Evolutionary conservation across 2,888 invertebrate species (phyloP).

Genomic region (Cheilosia variabilis): DNA sequence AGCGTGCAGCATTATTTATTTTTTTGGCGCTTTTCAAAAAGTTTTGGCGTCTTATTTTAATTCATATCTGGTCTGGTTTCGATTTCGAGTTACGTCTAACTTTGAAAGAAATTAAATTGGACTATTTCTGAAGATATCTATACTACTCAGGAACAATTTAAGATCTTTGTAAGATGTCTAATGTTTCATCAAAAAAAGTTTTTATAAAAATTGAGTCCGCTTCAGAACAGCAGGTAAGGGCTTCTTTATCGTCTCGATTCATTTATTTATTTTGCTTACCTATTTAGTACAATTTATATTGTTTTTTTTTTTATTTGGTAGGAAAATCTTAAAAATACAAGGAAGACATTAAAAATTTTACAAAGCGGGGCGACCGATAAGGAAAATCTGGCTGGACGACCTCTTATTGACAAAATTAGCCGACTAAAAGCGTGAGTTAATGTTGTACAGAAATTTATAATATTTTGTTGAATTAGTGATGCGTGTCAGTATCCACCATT

Average conservation of each 20-base stretch:
- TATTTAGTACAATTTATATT: neutral
- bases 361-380: conserved; percentile 89
- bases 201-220: conserved; percentile 83
- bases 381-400: conserved; percentile 90
- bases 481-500: too few species aligned
- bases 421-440: conserved; percentile 84
- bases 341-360: conserved; percentile 90
- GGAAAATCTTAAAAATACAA: conserved; percentile 86
- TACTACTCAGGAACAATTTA: conserved; percentile 2
- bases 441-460: neutral
- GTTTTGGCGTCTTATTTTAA: conserved; percentile 50
- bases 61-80: neutral
- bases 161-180: conserved; percentile 80
- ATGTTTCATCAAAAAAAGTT: conserved; percentile 81
- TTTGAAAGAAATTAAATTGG: conserved; percentile 3
- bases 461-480: too few species aligned
- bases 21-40: conserved; percentile 41
- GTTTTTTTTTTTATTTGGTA: conserved; percentile 76
- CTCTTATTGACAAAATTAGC: conserved; percentile 85
- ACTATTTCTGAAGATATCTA: neutral
- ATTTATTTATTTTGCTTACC: conserved; percentile 44
- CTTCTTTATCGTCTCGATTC: conserved; percentile 29
- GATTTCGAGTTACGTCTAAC: neutral
- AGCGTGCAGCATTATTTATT: conserved; percentile 22
- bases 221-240: conserved; percentile 81